Conservation (phyloP, 1,140 invertebrate species). For the Calliopsis andreniformis region DNA sequence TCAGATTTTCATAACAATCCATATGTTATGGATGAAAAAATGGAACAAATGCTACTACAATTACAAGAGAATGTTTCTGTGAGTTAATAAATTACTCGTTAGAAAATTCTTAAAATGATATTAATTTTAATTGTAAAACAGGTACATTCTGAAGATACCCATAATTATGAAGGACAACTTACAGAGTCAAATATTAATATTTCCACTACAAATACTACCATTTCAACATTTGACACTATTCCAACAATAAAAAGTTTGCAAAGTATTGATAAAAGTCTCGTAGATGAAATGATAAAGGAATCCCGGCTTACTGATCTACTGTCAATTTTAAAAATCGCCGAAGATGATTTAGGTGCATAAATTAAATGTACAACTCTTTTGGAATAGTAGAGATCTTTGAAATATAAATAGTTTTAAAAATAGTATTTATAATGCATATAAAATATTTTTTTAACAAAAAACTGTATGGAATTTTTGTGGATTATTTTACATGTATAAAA, state of each 20-base stretch:
- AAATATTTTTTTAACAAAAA: slow-evolving; percentile 27
- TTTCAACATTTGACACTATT: not conserved
- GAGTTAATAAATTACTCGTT: not conserved
- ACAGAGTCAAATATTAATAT: not conserved
- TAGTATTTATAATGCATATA: slow-evolving; percentile 6
- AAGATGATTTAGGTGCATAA: not conserved
- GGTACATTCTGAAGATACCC: not conserved
- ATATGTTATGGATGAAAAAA: not conserved
- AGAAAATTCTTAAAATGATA: too few species aligned
- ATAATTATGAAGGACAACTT: not conserved
- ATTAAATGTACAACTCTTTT: not conserved
- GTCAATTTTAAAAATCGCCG: slow-evolving; percentile 1
- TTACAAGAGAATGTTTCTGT: not conserved
- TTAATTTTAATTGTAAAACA: slow-evolving; percentile 1
- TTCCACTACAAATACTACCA: not conserved
- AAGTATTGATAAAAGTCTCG: not conserved
- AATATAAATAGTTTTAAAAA: not conserved
- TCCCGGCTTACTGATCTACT: not conserved
- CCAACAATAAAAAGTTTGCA: slow-evolving; percentile 1
- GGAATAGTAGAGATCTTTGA: not conserved
- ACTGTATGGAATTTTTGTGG: slow-evolving; percentile 19
- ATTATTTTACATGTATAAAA: slow-evolving; percentile 17
- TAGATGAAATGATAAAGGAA: not conserved
- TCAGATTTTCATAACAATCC: slow-evolving; percentile 14
- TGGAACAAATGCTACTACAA: slow-evolving; percentile 6